These are phyloP conservation scores for Alsophila aescularia DNA, from an alignment of 2,888 invertebrate species.

Conservation along the genomic window DNA sequence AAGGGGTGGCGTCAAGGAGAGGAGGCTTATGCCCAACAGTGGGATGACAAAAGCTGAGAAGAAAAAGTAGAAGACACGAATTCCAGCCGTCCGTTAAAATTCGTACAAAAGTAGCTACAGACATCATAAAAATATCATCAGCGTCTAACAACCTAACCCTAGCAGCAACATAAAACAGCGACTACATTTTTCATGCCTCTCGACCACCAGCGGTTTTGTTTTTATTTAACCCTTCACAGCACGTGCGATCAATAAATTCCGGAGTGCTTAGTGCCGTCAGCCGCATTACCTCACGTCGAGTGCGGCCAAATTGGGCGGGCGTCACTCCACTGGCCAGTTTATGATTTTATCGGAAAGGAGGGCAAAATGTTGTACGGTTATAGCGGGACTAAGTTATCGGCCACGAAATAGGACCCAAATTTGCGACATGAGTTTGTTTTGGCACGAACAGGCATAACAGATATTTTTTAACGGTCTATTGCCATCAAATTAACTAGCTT, in stretches of 20 bases:
- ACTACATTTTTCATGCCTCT: constrained; percentile 13
- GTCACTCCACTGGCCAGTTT: constrained; percentile 46
- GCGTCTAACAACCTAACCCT: neutral
- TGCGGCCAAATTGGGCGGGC: constrained; percentile 66
- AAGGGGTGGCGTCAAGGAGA: too few relatives aligned
- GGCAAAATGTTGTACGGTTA: neutral
- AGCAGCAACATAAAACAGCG: constrained; percentile 37
- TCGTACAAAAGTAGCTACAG: neutral
- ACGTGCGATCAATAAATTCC: constrained; percentile 77
- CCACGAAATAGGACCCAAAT: too few relatives aligned
- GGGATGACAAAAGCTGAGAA: too few relatives aligned
- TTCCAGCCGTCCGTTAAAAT: too few relatives aligned
- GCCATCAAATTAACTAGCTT: too few relatives aligned
- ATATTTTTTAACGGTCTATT: too few relatives aligned
- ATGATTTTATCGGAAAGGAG: constrained; percentile 22
- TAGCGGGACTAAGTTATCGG: too few relatives aligned
- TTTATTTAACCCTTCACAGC: constrained; percentile 44
- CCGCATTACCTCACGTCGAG: constrained; percentile 53
- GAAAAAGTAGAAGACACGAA: too few relatives aligned
- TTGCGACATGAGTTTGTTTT: too few relatives aligned
- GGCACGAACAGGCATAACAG: too few relatives aligned
- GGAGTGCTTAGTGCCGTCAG: constrained; percentile 69
- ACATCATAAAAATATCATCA: neutral
- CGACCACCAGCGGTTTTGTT: constrained; percentile 18
- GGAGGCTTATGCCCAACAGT: too few relatives aligned